Evolutionary conservation across 2,888 invertebrate species (phyloP), one percentile per base, ranked within the genome.

Genomic region (Venustoraphidia nigricollis): DNA sequence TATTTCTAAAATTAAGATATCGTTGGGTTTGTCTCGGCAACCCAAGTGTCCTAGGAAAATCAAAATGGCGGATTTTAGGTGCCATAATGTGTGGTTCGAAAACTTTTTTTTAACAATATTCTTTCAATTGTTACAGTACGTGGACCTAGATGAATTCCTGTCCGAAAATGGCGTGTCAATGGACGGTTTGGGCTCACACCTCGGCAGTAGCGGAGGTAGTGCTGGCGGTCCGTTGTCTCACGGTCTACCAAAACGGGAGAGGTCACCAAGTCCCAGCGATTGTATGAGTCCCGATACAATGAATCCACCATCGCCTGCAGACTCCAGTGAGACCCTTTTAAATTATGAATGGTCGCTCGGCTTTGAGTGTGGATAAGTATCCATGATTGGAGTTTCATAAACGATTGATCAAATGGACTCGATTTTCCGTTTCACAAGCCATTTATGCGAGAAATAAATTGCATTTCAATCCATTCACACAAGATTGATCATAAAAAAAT

Each of bases 91-190:
- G n/a, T n/a, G n/a, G n/a, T n/a, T n/a, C n/a, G n/a, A n/a, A n/a
- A n/a, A n/a, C n/a, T n/a, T n/a, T n/a, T n/a, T 45, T 8, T 37
- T 36, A 11, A 35, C 41, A 34, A 13, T 41, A 44, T 42, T 46
- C 35, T 46, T 27, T 27, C 27, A 27, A 27, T 47, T 53, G 57
- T 75, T 77, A 58, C 76, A 92, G 88, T 94, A 93, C 70, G 93
- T 94, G 73, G 94, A 94, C 73, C 75, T 95, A 73, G 94, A 95
- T 72, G 94, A 94, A 73, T 94, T 94, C 73, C 79, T 94, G 63
- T 90, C 88, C 63, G 94, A 94, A 72, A 94, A 93, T 68, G 91
- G 90, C 60, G 89, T 91, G 70, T 89, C 90, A 55, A 81, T 85
- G 67, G 89, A 90, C 65, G 80, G 76, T 1, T 69, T 81, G 64